These are phyloP conservation scores for Melierax canorus DNA, from an alignment of 2,113 vertebrate genomes.

Conservation along the genomic window DNA sequence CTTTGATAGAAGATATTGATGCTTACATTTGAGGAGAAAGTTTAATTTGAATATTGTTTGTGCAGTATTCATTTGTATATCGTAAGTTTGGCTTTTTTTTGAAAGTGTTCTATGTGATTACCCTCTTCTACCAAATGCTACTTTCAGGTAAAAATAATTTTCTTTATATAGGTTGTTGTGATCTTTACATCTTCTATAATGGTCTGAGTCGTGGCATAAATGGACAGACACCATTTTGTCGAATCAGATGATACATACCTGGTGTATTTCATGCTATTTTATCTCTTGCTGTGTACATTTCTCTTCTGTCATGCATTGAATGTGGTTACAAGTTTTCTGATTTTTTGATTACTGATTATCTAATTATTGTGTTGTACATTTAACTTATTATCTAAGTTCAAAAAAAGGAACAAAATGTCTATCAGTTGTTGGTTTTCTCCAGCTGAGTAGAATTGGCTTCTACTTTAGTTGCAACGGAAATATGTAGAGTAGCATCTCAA, in stretches of 20 bases:
- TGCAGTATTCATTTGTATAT: not conserved
- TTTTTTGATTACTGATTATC: not conserved
- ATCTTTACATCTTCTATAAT: not conserved
- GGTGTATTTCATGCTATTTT: not conserved
- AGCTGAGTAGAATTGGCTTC: not conserved
- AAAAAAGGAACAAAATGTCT: not conserved
- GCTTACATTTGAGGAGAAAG: not conserved
- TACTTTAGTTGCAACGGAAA: not conserved
- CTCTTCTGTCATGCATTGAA: not conserved
- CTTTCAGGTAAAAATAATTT: not conserved
- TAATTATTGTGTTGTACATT: not conserved
- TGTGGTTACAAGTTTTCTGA: not conserved
- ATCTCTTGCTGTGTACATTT: not conserved
- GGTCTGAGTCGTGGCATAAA: not conserved
- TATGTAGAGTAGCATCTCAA: fast-evolving
- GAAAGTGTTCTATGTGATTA: not conserved
- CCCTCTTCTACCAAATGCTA: not conserved
- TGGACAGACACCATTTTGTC: not conserved
- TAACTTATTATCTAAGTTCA: not conserved
- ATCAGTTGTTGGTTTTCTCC: not conserved
- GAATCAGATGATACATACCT: not conserved
- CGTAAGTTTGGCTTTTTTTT: not conserved
- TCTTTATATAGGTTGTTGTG: not conserved
- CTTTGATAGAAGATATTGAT: not conserved
- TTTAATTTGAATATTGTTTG: not conserved